Evolutionary conservation across 1,140 invertebrate genomes (phyloP), one percentile per base, ranked within the genome.

Genomic region (Ceratosolen fusciceps): DNA sequence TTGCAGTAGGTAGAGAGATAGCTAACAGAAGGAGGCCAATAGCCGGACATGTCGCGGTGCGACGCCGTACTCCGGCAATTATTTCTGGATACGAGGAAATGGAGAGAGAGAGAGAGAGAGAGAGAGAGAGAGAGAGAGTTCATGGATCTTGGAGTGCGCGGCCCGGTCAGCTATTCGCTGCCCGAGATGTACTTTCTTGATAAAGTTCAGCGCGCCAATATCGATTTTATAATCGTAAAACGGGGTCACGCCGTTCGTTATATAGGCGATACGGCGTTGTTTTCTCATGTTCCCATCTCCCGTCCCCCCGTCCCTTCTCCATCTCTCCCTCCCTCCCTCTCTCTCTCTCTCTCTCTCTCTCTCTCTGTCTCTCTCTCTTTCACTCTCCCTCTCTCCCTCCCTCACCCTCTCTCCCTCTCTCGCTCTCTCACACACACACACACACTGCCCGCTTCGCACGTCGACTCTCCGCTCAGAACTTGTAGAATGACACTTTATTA

Each of bases 161-260:
- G 2, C n/a, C 34, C 37, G 31, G 19, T 31, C 26, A 37, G 12
- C 19, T 72, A n/a, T 56, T 54, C 16, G 14, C 39, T 16, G 31
- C 2, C 24, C 81, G 82, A 86, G 85, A 86, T 86, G 81, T 81
- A 81, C 74, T 74, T 74, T 81, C 83, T 81, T 60, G 84, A 86
- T 86, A 86, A 85, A 86, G 81, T 83, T 84, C 76, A 54, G 29
- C 43, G 72, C 24, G 26, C 80, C 65, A 79, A 77, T 83, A 86
- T 86, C 85, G 85, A 85, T 86, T 85, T 84, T 85, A 82, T 83
- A 83, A 85, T 85, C 84, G 83, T 81, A 81, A 83, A 86, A 84
- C 77, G 80, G 83, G 85, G 85, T 82, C 84, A 71, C 77, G 81
- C 62, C 71, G 67, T 83, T 81, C 16, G 72, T 79, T 79, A 79